phyloP scores from a whole-genome alignment of 2,888 invertebrate species.

The Yponomeuta cagnagella region DNA sequence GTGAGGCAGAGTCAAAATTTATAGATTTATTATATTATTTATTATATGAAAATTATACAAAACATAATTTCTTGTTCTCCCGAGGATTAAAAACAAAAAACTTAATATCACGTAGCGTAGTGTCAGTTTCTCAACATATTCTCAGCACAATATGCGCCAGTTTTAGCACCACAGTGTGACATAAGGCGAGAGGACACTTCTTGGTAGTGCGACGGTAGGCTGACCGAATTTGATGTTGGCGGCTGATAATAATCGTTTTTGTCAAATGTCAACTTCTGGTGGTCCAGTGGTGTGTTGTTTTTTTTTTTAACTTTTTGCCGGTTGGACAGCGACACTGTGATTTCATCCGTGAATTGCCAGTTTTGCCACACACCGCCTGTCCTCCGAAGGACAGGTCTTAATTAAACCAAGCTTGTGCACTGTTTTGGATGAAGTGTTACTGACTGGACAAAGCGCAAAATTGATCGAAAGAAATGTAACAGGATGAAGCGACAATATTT shows the following conservation, averaged over 20 bases:
- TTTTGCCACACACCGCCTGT: neutral
- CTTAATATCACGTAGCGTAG: too few species aligned
- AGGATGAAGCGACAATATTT: too few species aligned
- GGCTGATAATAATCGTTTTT: conserved; percentile 61
- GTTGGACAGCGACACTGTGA: conserved; percentile 19
- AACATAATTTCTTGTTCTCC: too few species aligned
- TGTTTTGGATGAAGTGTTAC: neutral
- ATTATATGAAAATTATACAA: too few species aligned
- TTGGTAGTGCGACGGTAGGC: conserved; percentile 50
- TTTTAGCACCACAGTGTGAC: neutral
- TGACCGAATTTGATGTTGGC: conserved; percentile 63
- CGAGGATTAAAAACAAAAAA: too few species aligned
- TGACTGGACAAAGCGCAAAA: neutral
- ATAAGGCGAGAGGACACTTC: neutral
- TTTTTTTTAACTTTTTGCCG: conserved; percentile 27
- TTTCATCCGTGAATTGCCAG: neutral
- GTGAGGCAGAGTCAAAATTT: too few species aligned
- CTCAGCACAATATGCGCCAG: neutral
- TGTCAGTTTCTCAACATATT: neutral
- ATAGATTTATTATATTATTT: too few species aligned
- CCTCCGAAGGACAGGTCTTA: neutral
- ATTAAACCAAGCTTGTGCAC: neutral
- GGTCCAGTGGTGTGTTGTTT: conserved; percentile 49
- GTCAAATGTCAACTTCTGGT: conserved; percentile 73
- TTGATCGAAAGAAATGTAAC: neutral